phyloP scores from a whole-genome alignment of 2,113 vertebrate species.

The Apteryx owenii region DNA sequence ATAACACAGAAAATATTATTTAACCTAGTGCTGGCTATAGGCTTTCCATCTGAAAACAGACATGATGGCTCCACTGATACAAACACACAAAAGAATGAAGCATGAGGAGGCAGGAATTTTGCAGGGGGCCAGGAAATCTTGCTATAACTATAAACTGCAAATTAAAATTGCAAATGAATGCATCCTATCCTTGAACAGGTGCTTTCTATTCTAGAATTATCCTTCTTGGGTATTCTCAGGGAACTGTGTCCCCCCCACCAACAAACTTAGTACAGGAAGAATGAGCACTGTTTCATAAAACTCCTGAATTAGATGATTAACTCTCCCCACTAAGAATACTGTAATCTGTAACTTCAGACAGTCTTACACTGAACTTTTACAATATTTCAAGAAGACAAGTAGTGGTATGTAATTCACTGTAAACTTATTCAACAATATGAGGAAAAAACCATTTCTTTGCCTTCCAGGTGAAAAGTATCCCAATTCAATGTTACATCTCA shows the following conservation, averaged over 20 bases:
- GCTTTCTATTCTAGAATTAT: background rate
- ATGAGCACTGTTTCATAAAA: background rate
- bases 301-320: background rate
- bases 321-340: background rate
- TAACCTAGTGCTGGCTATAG: background rate
- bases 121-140: background rate
- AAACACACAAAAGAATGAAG: background rate
- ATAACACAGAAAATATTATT: background rate
- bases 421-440: background rate
- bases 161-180: background rate
- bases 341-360: background rate
- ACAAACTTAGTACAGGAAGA: background rate
- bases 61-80: background rate
- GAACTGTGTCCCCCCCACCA: background rate
- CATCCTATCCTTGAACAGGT: background rate
- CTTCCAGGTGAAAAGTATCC: background rate
- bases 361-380: background rate
- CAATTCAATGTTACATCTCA: background rate
- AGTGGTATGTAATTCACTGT: background rate
- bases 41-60: background rate
- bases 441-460: too few species aligned
- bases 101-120: background rate
- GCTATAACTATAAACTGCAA: background rate
- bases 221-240: background rate
- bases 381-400: background rate